Conservation (phyloP, 2,888 invertebrate genomes). For the Sussaba pulchella region DNA sequence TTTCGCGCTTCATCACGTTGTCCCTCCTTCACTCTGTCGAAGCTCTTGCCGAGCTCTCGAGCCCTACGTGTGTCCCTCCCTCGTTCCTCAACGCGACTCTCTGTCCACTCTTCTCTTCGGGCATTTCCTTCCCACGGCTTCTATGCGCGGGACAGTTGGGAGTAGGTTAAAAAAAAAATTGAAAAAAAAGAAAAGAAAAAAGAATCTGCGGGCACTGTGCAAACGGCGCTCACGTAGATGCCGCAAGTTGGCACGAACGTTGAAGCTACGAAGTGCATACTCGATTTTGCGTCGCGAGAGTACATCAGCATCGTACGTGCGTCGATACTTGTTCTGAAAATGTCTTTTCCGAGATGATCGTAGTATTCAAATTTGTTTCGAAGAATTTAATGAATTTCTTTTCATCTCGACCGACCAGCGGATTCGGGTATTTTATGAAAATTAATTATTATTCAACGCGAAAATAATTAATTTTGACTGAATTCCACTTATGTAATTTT, state of each 20-base stretch:
- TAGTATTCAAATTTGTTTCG: too few species aligned
- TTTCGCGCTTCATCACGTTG: conserved; percentile 26
- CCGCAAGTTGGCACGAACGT: conserved; percentile 55
- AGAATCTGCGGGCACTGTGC: conserved; percentile 41
- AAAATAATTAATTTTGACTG: too few species aligned
- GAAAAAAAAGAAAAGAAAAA: conserved; percentile 35
- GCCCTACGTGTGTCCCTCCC: conserved; percentile 6
- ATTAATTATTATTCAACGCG: too few species aligned
- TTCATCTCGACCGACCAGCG: too few species aligned
- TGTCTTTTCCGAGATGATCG: too few species aligned
- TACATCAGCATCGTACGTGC: background rate
- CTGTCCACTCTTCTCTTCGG: conserved; percentile 42
- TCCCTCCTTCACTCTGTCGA: conserved; percentile 38
- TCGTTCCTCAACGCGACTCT: conserved; percentile 16
- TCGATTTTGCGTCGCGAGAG: conserved; percentile 25
- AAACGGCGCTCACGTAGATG: conserved; percentile 54
- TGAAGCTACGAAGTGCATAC: conserved; percentile 50
- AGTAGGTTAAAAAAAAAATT: conserved; percentile 46
- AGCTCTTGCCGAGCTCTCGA: conserved; percentile 37
- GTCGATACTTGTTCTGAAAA: background rate
- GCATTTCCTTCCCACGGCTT: conserved; percentile 61
- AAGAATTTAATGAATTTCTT: too few species aligned
- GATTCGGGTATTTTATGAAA: too few species aligned
- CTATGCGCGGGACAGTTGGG: conserved; percentile 40
- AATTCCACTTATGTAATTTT: too few species aligned